Evolutionary conservation across 2,797 vertebrate genomes (phyloP), one percentile per base, ranked within the genome.

Genomic region (Ctenopoma multispine): DNA sequence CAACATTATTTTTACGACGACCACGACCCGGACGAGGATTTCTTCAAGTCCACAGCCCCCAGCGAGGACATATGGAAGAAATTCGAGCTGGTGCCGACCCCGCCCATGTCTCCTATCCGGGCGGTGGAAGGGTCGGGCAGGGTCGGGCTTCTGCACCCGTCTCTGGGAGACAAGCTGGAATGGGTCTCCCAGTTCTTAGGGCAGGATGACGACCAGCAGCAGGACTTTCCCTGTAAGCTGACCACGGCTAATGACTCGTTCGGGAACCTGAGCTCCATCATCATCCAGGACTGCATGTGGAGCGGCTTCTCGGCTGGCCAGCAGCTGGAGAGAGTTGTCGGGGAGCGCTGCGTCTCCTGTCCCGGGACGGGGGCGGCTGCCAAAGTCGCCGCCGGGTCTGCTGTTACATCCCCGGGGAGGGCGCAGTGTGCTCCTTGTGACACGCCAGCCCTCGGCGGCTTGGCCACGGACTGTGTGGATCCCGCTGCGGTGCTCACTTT

Each of bases 51-150:
- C 76, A 97, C 96, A 4, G 97, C 96, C 11, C 97, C 97, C 80
- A 97, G 97, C 70, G 97, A 98, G 92, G 98, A 99, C 87, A 98
- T 99, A 83, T 99, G 98, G 98, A 98, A 99, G 93, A 99, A 99
- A 94, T 99, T 99, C 81, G 97, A 99, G 91, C 94, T 98, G 82
- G 96, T 99, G 72, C 92, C 96, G 93, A 89, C 97, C 95, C 84
- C 96, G 92, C 96, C 96, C 85, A 91, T 95, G 90, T 97, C 96
- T 48, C 96, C 96, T 1, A 89, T 94, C 79, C 94, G 95, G 85
- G 71, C 86, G 14, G 86, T 88, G 14, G 95, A 96, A 59, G 94
- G 90, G 63, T 83, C 87, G 21, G 91, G 91, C 83, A 86, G 80
- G 90, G 81, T 74, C 87, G 93, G 83, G 67, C 76, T 73, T 65